These are phyloP conservation scores for Bungarus multicinctus DNA, from an alignment of 2,113 vertebrate species.

Conservation along the genomic window DNA sequence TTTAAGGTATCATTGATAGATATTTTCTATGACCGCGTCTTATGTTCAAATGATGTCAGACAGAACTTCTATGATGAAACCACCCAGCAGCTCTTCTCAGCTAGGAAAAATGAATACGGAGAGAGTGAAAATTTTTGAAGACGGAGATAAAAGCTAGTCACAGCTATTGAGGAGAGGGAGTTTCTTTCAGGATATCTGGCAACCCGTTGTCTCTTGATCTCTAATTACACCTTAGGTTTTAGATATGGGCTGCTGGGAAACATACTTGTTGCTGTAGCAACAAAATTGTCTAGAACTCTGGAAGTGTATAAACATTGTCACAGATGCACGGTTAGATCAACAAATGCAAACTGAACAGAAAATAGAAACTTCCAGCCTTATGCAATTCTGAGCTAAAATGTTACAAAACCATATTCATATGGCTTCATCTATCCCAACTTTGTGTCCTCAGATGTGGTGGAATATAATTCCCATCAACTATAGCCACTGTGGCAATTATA, in stretches of 20 bases:
- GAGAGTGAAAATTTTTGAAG: fast-evolving
- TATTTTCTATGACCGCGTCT: not conserved
- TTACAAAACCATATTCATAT: not conserved
- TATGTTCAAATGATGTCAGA: not conserved
- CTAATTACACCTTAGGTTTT: conserved; percentile 75
- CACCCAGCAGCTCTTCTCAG: not conserved
- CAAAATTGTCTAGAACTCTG: conserved; percentile 72
- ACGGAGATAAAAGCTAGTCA: conserved; percentile 14
- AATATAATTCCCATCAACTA: not conserved
- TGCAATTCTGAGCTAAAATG: conserved; percentile 57
- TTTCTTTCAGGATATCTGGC: conserved; percentile 61
- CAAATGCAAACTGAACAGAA: conserved; percentile 66
- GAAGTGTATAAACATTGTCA: conserved; percentile 75
- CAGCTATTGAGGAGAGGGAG: conserved; percentile 13
- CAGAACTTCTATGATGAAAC: not conserved
- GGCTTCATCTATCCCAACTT: not conserved
- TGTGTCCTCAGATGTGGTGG: not conserved
- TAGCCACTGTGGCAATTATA: not conserved
- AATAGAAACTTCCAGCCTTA: conserved; percentile 69
- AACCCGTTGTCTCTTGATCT: conserved; percentile 66
- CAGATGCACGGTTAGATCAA: conserved; percentile 71
- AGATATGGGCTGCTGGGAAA: conserved; percentile 53
- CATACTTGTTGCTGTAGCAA: conserved; percentile 73
- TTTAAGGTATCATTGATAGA: not conserved
- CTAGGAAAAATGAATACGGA: not conserved